Evolutionary conservation across 2,797 vertebrate genomes (phyloP).

Genomic region (Harpagifer antarcticus): DNA sequence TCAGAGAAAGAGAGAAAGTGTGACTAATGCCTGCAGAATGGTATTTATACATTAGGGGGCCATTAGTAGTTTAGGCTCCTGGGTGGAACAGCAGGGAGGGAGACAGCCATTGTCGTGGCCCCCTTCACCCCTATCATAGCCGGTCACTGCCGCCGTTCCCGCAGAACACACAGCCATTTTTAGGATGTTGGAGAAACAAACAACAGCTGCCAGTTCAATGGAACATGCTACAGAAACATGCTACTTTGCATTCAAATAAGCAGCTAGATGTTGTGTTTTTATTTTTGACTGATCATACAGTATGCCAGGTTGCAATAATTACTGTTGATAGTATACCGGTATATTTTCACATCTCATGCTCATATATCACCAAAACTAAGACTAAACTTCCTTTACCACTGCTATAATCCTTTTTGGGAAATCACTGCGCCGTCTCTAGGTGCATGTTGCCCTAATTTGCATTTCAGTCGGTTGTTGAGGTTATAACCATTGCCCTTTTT

Average conservation of each 20-base stretch:
- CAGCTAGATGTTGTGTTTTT: neutral
- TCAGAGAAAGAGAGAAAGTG: constrained; percentile 76
- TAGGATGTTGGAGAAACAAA: constrained; percentile 66
- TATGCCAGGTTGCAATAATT: neutral
- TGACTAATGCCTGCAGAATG: constrained; percentile 87
- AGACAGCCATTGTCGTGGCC: constrained; percentile 82
- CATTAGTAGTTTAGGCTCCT: constrained; percentile 85
- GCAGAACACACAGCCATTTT: constrained; percentile 47
- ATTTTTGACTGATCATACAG: neutral
- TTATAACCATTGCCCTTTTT: no score
- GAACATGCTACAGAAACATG: constrained; percentile 35
- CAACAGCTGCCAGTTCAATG: constrained; percentile 56
- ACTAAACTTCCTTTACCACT: neutral
- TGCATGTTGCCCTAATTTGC: neutral
- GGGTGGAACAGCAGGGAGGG: constrained; percentile 81
- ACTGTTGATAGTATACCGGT: neutral
- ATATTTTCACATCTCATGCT: neutral
- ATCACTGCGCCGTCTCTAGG: neutral
- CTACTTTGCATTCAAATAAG: constrained; percentile 27
- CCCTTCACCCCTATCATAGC: constrained; percentile 65
- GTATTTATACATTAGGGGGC: constrained; percentile 85
- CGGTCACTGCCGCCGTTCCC: constrained; percentile 46
- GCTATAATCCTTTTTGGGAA: neutral
- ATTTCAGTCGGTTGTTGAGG: neutral
- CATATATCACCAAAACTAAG: neutral